Conservation (phyloP, 2,888 invertebrate genomes). For the Eristalis tenax region DNA sequence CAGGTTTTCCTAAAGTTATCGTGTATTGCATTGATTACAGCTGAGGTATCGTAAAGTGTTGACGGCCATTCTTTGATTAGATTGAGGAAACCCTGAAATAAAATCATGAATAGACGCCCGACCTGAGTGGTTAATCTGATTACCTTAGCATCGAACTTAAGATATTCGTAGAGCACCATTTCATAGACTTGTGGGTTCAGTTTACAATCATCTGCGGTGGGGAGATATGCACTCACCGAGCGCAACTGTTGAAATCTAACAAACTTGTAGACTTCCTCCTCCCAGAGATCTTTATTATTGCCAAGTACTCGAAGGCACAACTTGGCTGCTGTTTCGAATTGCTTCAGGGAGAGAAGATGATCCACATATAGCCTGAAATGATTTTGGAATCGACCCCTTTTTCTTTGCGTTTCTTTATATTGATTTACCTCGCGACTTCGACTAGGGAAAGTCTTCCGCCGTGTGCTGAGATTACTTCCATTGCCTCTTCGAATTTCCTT, state of each 20-base stretch:
- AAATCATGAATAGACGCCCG: background rate
- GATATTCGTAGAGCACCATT: constrained; percentile 95
- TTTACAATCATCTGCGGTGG: constrained; percentile 87
- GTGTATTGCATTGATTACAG: constrained; percentile 92
- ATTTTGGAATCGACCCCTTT: background rate
- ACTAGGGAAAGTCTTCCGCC: constrained; percentile 82
- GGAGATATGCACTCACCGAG: constrained; percentile 90
- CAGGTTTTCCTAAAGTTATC: constrained; percentile 90
- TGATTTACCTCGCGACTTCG: constrained; percentile 77
- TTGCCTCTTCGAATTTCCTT: constrained; percentile 91
- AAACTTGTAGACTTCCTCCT: constrained; percentile 95
- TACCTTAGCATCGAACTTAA: constrained; percentile 89
- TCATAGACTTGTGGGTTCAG: constrained; percentile 94
- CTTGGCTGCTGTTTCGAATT: constrained; percentile 92
- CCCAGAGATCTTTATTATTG: constrained; percentile 92
- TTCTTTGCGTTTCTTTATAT: background rate
- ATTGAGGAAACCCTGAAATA: constrained; percentile 87
- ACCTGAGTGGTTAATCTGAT: constrained; percentile 1
- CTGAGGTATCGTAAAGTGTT: constrained; percentile 89
- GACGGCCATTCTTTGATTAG: constrained; percentile 95
- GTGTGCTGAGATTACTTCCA: constrained; percentile 89
- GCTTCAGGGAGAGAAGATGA: constrained; percentile 86
- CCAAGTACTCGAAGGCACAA: constrained; percentile 92
- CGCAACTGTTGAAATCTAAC: constrained; percentile 90
- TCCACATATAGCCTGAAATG: constrained; percentile 87